Base-by-base conservation (phyloP, 2,113 vertebrate genomes). In the Ursus arctos region DNA sequence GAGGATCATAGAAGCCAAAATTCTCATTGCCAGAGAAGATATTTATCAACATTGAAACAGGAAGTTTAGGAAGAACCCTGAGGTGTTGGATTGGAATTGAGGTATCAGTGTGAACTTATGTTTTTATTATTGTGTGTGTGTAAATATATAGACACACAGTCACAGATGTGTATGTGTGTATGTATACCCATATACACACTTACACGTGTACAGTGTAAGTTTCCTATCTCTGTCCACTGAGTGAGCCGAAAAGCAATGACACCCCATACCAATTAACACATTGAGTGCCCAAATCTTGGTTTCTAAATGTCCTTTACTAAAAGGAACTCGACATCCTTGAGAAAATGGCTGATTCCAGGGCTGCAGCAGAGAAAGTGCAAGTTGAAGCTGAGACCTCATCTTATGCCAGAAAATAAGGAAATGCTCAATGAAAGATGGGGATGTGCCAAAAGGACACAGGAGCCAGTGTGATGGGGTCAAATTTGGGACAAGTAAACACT, bases 221-320 rank as follows among this genome's bases (percentile, higher is more conserved):
- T 72, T 96, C 82, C 69, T 72, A 67, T 51, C 21, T 93, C 49
- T 96, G 51, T 83, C 24, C 94, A 59, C 28, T 7, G 16, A 49
- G 11, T 57, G 1, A 28, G 18, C 26, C 49, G 86, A 91, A 96
- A 65, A 83, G 6, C 49, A 65, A 49, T n/a, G 14, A 86, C 7
- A 79, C 13, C 9, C 3, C 36, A 83, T 15, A 94, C 59, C 82
- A 83, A 84, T 65, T 40, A 88, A 80, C 31, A 84, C 16, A 87
- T 0, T 9, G 18, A 95, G 28, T 51, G 59, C 14, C 19, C 53
- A 74, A 65, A 72, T 69, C 36, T 85, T 55, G 28, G 18, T 57
- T 91, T 96, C 71, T 88, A 88, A 92, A 59, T 77, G 28, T n/a
- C 31, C 36, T 95, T 88, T 88, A 71, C 49, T 97, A 24, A 90